phyloP scores from a whole-genome alignment of 92 coral and sea anemone genomes.

The Palythoa heliodiscus region DNA sequence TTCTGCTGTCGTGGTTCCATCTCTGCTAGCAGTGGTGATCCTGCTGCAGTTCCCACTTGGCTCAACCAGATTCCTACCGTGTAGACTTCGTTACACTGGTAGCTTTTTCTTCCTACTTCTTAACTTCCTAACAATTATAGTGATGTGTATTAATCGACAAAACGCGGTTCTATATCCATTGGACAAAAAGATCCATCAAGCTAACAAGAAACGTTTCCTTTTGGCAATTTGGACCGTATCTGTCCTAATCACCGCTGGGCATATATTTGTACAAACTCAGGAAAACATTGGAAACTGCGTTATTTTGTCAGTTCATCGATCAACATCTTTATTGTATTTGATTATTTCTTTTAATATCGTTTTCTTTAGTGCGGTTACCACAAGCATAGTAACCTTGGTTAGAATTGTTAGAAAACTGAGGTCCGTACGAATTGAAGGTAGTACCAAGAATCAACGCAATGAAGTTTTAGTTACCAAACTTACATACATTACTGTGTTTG shows the following conservation, averaged over 20 bases:
- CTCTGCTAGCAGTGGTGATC: neutral
- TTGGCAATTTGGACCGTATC: neutral
- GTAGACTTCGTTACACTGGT: slow-evolving; percentile 16
- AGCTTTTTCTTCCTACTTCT: slow-evolving; percentile 19
- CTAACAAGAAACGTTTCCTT: slow-evolving; percentile 10
- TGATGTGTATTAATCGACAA: slow-evolving; percentile 30
- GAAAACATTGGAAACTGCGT: neutral
- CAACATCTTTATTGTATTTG: slow-evolving; percentile 12
- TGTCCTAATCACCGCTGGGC: slow-evolving; percentile 7
- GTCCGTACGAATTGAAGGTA: slow-evolving; percentile 25
- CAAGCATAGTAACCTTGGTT: neutral
- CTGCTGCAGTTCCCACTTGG: slow-evolving; percentile 14
- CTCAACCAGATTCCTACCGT: neutral
- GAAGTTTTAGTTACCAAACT: neutral
- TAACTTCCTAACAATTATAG: slow-evolving; percentile 25
- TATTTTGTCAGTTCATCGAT: slow-evolving; percentile 16
- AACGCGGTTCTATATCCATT: slow-evolving; percentile 23
- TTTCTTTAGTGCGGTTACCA: neutral
- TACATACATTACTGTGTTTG: slow-evolving; percentile 16
- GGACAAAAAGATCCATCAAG: neutral
- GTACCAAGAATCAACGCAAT: slow-evolving; percentile 26
- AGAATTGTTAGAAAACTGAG: slow-evolving; percentile 28
- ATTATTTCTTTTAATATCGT: slow-evolving; percentile 8
- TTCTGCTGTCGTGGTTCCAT: slow-evolving; percentile 34
- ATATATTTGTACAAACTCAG: slow-evolving; percentile 8